These are phyloP conservation scores for Hassar affinis DNA, from an alignment of 2,113 vertebrate genomes.

Conservation along the genomic window DNA sequence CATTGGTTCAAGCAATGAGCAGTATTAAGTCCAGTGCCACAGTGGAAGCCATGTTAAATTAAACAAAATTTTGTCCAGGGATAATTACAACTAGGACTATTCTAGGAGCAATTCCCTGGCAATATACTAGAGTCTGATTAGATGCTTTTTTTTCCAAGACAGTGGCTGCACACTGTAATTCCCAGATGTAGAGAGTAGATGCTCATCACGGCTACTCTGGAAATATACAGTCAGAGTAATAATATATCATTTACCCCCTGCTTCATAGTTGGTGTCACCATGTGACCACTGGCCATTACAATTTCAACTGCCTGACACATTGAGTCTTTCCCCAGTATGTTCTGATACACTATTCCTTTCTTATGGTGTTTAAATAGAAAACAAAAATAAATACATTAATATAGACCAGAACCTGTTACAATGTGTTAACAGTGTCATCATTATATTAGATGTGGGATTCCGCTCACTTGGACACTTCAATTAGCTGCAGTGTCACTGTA, in stretches of 20 bases:
- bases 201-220: neutral
- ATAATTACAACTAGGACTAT: neutral
- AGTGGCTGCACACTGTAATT: neutral
- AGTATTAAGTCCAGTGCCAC: neutral
- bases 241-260: neutral
- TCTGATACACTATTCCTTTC: neutral
- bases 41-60: neutral
- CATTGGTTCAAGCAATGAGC: neutral
- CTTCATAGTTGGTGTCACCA: too few species aligned
- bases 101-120: neutral
- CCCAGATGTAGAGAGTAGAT: neutral
- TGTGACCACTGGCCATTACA: too few species aligned
- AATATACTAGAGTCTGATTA: neutral
- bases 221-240: neutral
- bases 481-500: conserved; percentile 19
- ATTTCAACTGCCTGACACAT: neutral
- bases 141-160: neutral
- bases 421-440: neutral
- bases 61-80: neutral
- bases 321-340: neutral
- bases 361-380: neutral
- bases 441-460: conserved; percentile 26
- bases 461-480: neutral
- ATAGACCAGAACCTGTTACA: neutral
- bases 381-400: neutral